Base-by-base conservation (phyloP, 2,113 vertebrate genomes). In the Triplophysa siluroides region DNA sequence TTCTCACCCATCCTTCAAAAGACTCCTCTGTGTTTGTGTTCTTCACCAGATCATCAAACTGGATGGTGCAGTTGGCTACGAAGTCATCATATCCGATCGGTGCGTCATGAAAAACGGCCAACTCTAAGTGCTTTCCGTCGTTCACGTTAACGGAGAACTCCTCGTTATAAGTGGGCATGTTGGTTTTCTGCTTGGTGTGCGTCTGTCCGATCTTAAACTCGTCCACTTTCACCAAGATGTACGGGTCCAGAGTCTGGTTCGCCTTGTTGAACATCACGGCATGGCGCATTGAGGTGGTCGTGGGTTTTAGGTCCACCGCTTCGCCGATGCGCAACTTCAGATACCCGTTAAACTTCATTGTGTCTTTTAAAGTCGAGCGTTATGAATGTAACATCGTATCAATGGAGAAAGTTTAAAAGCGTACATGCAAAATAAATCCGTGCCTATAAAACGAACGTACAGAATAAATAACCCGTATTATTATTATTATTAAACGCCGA, bases 41-140 rank as follows among this genome's bases (percentile, higher is more conserved):
- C 73, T 94, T 92, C 73, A 97, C 86, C 63, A 98, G 90, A 71
- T 98, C 96, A 29, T 95, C 94, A 85, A 99, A 97, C 67, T 90
- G 93, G 78, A 99, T 89, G 64, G 90, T 95, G 89, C 96, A 99
- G 90, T 98, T 98, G 80, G 97, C 97, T 88, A 99, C 97, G 14
- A 99, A 99, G 92, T 98, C 96, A 73, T 99, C 98, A 64, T 99
- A 99, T 26, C 98, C 98, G 58, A 99, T 94, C 6, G 96, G 95
- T n/a, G 97, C 96, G 84, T 97, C 97, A 69, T 99, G 95, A 87
- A 99, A 99, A 12, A 98, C 95, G 0, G 96, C 95, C 82, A 99
- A 85, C 89, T 99, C 98, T 12, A 99, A 88, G 72, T 94, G 94
- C 2, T 88, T 92, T 5, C 94, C 96, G 50, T 95, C 89, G 63